Conservation (phyloP, 2,113 vertebrate species). For the Phylloscopus trochilus region DNA sequence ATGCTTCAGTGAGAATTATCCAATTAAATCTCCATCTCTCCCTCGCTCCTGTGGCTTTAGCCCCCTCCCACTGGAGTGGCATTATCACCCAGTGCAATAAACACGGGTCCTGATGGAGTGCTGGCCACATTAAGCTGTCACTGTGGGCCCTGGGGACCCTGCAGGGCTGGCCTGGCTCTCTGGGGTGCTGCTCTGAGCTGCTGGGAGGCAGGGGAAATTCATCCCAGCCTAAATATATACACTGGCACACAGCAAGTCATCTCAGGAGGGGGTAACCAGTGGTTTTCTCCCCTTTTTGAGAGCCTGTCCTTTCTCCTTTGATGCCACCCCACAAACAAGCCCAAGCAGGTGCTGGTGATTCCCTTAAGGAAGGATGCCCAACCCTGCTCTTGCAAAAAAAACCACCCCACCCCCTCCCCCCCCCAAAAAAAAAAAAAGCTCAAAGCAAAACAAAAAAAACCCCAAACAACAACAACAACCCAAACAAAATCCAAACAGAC, state of each 20-base stretch:
- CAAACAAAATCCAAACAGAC: background rate
- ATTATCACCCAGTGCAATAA: constrained; percentile 36
- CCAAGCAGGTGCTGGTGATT: background rate
- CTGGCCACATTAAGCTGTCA: background rate
- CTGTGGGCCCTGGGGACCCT: background rate
- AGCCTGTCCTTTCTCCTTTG: background rate
- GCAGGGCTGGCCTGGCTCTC: background rate
- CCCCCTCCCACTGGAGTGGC: background rate
- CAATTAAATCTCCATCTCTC: constrained; percentile 50
- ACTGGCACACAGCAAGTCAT: fast-evolving
- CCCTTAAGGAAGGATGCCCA: background rate
- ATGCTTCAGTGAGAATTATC: constrained; percentile 67
- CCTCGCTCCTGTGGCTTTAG: background rate
- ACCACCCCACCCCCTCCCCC: no score
- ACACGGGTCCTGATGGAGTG: background rate
- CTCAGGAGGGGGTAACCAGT: background rate
- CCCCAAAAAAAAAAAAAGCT: background rate
- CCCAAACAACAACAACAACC: background rate
- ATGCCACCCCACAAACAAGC: background rate
- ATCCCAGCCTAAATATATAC: background rate
- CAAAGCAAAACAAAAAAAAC: background rate
- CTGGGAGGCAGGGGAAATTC: background rate
- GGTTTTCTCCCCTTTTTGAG: background rate
- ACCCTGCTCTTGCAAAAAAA: background rate
- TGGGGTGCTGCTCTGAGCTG: background rate